Percentiles rank a stretch among this genome's conserved stretches.
Conservation (phyloP, 2,113 vertebrate genomes). For the Podocnemis expansa region DNA sequence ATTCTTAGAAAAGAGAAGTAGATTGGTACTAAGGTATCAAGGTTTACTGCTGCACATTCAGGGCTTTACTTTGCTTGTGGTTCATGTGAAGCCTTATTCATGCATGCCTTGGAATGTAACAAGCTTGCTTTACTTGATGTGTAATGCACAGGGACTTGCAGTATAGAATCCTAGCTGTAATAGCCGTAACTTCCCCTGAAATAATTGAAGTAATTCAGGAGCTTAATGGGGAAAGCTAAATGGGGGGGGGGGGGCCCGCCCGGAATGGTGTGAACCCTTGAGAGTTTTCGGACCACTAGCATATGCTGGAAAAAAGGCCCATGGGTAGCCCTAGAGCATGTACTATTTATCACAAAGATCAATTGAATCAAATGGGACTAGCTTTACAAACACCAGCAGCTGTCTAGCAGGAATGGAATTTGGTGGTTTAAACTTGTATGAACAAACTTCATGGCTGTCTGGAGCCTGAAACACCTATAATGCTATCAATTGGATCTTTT, state of each 20-base stretch:
- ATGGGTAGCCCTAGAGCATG: background rate
- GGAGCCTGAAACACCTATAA: conserved; percentile 36
- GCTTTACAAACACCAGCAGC: conserved; percentile 15
- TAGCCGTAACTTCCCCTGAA: conserved; percentile 5
- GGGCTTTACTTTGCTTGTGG: conserved; percentile 57
- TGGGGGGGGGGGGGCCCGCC: no score
- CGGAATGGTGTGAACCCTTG: background rate
- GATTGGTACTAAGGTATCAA: conserved; percentile 38
- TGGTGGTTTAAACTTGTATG: conserved; percentile 44
- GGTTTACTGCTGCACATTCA: conserved; percentile 40
- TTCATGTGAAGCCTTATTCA: conserved; percentile 55
- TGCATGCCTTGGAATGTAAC: conserved; percentile 45
- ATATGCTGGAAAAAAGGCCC: conserved; percentile 8
- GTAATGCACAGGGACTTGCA: background rate
- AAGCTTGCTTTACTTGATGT: conserved; percentile 45
- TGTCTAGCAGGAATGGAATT: conserved; percentile 55
- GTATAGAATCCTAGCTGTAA: background rate
- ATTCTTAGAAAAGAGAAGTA: background rate
- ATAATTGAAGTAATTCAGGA: conserved; percentile 17
- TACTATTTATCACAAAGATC: conserved; percentile 52
- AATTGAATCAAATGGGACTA: conserved; percentile 54
- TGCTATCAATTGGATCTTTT: background rate
- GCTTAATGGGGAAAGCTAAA: conserved; percentile 30
- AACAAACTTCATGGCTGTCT: conserved; percentile 38
- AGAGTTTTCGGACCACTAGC: background rate